Evolutionary conservation across 2,797 vertebrate genomes (phyloP).

Genomic region (Pteronotus mesoamericanus): DNA sequence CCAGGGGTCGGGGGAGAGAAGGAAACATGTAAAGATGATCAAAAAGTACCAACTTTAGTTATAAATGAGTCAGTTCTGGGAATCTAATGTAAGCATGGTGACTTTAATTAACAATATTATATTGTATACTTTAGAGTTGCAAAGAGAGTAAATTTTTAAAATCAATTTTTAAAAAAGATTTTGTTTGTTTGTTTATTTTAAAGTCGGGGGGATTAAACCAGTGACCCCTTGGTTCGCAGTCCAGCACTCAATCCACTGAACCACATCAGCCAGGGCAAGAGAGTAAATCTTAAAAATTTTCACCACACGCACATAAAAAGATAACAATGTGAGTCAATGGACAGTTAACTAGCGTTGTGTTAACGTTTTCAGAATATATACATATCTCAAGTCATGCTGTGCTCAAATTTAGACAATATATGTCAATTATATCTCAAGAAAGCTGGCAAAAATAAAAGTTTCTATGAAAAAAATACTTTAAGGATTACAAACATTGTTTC

Average conservation of each 20-base stretch:
- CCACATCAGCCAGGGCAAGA: no score
- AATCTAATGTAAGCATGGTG: background rate
- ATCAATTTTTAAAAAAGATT: no score
- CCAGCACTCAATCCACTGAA: no score
- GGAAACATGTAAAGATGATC: background rate
- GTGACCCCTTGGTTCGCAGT: no score
- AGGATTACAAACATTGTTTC: conserved; percentile 34
- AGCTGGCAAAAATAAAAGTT: background rate
- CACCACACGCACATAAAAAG: background rate
- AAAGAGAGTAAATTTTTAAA: background rate
- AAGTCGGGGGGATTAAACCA: no score
- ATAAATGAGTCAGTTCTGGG: background rate
- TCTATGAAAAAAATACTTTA: background rate
- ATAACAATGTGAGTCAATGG: background rate
- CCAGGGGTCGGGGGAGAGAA: no score
- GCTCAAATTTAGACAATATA: background rate
- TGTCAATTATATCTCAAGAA: background rate
- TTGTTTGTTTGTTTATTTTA: no score
- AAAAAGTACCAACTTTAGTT: conserved; percentile 6
- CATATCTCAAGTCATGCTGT: background rate
- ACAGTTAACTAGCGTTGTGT: background rate
- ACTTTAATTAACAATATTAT: background rate
- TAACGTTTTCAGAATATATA: background rate
- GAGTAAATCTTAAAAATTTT: background rate
- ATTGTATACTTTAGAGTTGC: background rate